phyloP scores from a whole-genome alignment of 2,113 vertebrate species.

The Planiliza haematocheilus region DNA sequence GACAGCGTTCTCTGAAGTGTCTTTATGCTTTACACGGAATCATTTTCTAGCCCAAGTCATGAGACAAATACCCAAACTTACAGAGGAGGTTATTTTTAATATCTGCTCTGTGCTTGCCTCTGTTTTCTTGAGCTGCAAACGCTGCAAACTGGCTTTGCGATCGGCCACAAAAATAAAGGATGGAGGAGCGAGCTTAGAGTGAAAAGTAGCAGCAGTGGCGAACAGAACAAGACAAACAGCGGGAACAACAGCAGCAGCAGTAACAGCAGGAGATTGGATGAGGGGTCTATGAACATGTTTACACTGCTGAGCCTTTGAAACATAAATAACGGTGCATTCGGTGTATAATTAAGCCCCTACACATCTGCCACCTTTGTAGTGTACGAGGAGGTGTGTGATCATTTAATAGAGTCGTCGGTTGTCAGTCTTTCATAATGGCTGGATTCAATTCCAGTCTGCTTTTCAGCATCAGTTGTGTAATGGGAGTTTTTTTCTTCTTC shows the following conservation, averaged over 20 bases:
- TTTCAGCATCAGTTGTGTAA: conserved; percentile 20
- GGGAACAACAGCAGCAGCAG: conserved; percentile 26
- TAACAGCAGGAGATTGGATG: conserved; percentile 49
- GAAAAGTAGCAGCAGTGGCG: not conserved
- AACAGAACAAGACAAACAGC: conserved; percentile 33
- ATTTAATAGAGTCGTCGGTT: conserved; percentile 4
- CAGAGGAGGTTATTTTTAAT: not conserved
- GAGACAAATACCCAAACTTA: not conserved
- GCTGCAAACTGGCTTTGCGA: conserved; percentile 8
- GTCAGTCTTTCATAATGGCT: conserved; percentile 19
- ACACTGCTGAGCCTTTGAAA: conserved; percentile 55
- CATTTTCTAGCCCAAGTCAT: not conserved
- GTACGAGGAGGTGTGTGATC: conserved; percentile 16
- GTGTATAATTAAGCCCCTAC: conserved; percentile 23
- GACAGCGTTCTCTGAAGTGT: not conserved
- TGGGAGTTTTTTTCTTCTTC: too few relatives aligned
- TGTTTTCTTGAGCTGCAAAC: conserved; percentile 11
- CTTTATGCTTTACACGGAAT: not conserved
- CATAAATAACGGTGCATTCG: conserved; percentile 54
- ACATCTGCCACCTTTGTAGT: conserved; percentile 23
- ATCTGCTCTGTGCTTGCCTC: not conserved
- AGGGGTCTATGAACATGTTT: conserved; percentile 37
- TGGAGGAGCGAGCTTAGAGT: conserved; percentile 1
- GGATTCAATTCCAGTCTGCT: conserved; percentile 9
- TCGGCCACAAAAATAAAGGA: not conserved